Conservation (phyloP, 1,140 invertebrate species). For the Drosophila ohnishii region DNA sequence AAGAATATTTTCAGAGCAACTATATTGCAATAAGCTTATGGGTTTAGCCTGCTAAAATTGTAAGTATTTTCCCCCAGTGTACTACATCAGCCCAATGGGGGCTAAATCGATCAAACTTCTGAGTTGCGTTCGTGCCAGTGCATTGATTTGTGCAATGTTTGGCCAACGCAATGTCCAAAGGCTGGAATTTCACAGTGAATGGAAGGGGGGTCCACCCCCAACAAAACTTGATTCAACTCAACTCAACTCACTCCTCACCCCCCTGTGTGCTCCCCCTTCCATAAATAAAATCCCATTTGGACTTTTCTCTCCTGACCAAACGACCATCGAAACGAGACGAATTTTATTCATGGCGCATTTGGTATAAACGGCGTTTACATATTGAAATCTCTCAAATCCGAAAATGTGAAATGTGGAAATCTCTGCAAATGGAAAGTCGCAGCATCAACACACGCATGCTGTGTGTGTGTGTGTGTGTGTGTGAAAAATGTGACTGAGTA, state of each 20-base stretch:
- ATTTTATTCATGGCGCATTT: conserved; percentile 73
- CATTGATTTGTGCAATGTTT: conserved; percentile 63
- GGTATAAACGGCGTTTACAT: conserved; percentile 61
- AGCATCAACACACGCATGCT: conserved; percentile 37
- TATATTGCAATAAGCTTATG: background rate
- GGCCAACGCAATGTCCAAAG: conserved; percentile 33
- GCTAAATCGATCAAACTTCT: conserved; percentile 55
- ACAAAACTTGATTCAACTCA: background rate
- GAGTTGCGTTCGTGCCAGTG: conserved; percentile 46
- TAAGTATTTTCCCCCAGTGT: conserved; percentile 2
- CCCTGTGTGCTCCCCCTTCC: conserved; percentile 20
- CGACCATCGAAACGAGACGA: conserved; percentile 60
- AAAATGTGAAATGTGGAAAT: conserved; percentile 76
- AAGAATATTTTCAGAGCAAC: background rate
- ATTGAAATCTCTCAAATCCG: conserved; percentile 67
- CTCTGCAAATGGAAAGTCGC: conserved; percentile 75
- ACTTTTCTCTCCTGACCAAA: conserved; percentile 8
- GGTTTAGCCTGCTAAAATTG: background rate
- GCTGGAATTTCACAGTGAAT: conserved; percentile 25
- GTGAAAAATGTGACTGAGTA: conserved; percentile 7
- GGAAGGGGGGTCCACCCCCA: background rate
- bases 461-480: too few relatives aligned
- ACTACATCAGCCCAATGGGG: background rate
- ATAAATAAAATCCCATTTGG: conserved; percentile 74
- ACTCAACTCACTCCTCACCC: background rate